phyloP scores from a whole-genome alignment of 1,140 invertebrate genomes.

The Drosophila orosa region DNA sequence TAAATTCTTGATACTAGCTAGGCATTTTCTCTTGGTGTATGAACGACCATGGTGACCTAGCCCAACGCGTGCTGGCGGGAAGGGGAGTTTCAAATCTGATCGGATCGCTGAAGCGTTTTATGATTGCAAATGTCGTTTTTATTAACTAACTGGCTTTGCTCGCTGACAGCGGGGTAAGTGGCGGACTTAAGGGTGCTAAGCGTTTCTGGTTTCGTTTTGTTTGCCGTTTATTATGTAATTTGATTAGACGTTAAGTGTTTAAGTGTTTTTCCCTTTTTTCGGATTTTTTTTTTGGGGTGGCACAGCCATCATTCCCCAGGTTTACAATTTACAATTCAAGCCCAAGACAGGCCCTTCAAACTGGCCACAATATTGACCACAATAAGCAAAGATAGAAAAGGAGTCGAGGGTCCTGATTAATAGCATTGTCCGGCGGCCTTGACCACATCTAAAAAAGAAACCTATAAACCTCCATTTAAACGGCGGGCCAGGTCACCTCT shows the following conservation, averaged over 20 bases:
- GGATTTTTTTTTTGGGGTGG: conserved; percentile 5
- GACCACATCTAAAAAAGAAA: conserved; percentile 59
- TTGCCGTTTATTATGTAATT: conserved; percentile 66
- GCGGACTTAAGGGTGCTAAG: conserved; percentile 62
- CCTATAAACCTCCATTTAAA: conserved; percentile 42
- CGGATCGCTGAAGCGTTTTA: conserved; percentile 52
- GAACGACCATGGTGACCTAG: conserved; percentile 52
- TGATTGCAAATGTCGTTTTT: conserved; percentile 71
- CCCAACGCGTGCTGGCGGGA: conserved; percentile 30
- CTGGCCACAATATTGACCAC: conserved; percentile 78
- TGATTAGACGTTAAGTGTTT: conserved; percentile 69
- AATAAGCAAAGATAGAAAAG: conserved; percentile 28
- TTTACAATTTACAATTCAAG: conserved; percentile 2
- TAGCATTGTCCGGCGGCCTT: conserved; percentile 47
- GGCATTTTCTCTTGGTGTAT: not conserved
- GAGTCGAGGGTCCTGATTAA: conserved; percentile 61
- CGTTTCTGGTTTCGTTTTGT: conserved; percentile 62
- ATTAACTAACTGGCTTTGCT: conserved; percentile 65
- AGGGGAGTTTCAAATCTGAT: conserved; percentile 14
- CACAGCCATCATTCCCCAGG: conserved; percentile 8
- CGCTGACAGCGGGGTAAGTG: conserved; percentile 60
- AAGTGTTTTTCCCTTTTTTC: conserved; percentile 28
- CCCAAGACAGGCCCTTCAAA: conserved; percentile 33
- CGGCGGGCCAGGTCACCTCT: conserved; percentile 9
- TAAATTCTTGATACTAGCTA: not conserved